Percentiles rank a stretch among this genome's conserved stretches.
These are phyloP conservation scores for Chironomus tentans DNA, from an alignment of 2,888 invertebrate genomes.

Conservation along the genomic window DNA sequence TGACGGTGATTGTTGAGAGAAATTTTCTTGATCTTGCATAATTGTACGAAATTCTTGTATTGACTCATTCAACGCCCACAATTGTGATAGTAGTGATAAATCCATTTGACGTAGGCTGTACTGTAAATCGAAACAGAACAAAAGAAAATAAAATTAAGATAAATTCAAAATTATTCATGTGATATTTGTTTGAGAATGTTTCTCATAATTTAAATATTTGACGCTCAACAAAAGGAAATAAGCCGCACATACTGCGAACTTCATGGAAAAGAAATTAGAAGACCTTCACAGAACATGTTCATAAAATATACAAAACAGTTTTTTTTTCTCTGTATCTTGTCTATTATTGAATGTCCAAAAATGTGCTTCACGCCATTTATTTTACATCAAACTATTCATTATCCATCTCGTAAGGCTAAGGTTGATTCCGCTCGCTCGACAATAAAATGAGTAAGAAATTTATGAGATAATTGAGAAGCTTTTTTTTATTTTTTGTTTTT, in stretches of 20 bases:
- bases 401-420: not conserved
- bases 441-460: too few species aligned
- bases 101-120: slow-evolving; percentile 82
- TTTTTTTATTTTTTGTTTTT: not conserved
- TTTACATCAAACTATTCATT: not conserved
- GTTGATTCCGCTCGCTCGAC: not conserved
- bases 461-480: too few species aligned
- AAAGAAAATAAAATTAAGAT: slow-evolving; percentile 19
- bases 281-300: too few species aligned
- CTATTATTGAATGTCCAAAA: too few species aligned
- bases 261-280: too few species aligned
- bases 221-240: too few species aligned
- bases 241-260: too few species aligned
- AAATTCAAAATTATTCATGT: slow-evolving; percentile 27
- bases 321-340: too few species aligned
- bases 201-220: too few species aligned
- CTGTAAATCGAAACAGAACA: slow-evolving; percentile 48
- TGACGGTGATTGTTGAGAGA: slow-evolving; percentile 41
- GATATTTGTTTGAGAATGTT: not conserved
- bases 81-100: slow-evolving; percentile 77
- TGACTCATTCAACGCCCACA: slow-evolving; percentile 86
- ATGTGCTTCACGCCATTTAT: too few species aligned
- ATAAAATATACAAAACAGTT: too few species aligned
- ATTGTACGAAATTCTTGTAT: slow-evolving; percentile 79
- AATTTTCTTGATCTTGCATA: slow-evolving; percentile 42